Conservation (phyloP, 1,140 invertebrate species). For the Drepana arcuata region DNA sequence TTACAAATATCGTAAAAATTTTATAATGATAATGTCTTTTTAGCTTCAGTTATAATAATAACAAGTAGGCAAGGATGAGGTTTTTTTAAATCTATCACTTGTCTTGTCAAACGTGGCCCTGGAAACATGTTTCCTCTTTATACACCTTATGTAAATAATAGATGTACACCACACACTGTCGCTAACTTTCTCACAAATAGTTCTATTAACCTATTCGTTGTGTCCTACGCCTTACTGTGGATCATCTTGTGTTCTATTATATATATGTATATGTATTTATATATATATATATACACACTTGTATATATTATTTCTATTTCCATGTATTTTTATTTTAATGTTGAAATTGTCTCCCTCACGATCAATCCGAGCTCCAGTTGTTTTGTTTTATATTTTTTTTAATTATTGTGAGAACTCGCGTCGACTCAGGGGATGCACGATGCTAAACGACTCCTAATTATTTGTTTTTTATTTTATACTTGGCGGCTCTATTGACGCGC, state of each 20-base stretch:
- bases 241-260: conserved; percentile 26
- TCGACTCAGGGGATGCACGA: conserved; percentile 67
- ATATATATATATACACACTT: conserved; percentile 37
- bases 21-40: too few species aligned
- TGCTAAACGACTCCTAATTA: conserved; percentile 37
- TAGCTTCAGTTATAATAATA: too few species aligned
- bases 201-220: conserved; percentile 48
- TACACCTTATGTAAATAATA: conserved; percentile 45
- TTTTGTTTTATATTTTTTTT: conserved; percentile 34
- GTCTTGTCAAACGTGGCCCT: too few species aligned
- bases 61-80: too few species aligned
- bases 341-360: conserved; percentile 62
- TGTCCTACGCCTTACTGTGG: too few species aligned
- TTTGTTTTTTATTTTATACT: background rate
- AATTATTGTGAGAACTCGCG: conserved; percentile 50
- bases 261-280: conserved; percentile 31
- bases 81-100: too few species aligned
- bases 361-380: conserved; percentile 53
- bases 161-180: conserved; percentile 47
- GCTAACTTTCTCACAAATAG: conserved; percentile 45
- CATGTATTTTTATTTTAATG: conserved; percentile 26
- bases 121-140: conserved; percentile 13
- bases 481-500: background rate
- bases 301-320: conserved; percentile 25
- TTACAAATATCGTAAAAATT: too few species aligned